phyloP scores from a whole-genome alignment of 1,140 invertebrate species.

The Zaprionus camerounensis region DNA sequence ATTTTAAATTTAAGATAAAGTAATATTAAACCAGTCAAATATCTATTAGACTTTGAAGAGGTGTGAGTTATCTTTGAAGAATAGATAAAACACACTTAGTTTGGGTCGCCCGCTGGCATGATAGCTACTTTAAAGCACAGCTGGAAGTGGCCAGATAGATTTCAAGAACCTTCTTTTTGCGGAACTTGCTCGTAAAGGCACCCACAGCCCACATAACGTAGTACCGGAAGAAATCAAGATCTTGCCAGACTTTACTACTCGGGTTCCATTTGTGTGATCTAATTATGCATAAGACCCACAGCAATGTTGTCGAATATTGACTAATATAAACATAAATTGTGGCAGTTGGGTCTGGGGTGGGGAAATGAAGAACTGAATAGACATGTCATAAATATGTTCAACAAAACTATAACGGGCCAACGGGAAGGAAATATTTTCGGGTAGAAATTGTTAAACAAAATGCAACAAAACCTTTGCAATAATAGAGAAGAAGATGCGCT shows the following conservation, averaged over 20 bases:
- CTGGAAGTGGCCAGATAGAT: constrained; percentile 1
- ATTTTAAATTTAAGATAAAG: neutral
- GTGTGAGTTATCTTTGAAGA: constrained; percentile 14
- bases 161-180: constrained; percentile 10
- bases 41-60: neutral
- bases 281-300: constrained; percentile 73
- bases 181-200: constrained; percentile 28
- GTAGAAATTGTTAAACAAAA: constrained; percentile 61
- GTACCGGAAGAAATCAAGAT: constrained; percentile 57
- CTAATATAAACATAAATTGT: constrained; percentile 76
- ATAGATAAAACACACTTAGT: neutral
- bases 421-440: constrained; percentile 35
- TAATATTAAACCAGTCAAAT: neutral
- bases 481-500: constrained; percentile 5
- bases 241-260: constrained; percentile 12
- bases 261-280: constrained; percentile 40
- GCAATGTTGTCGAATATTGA: constrained; percentile 41
- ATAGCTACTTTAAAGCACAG: constrained; percentile 36
- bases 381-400: constrained; percentile 72
- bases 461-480: constrained; percentile 76
- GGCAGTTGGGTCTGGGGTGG: neutral
- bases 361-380: constrained; percentile 16
- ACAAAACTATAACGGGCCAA: constrained; percentile 67
- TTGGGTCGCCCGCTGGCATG: constrained; percentile 29
- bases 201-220: constrained; percentile 54